Evolutionary conservation across 2,888 invertebrate genomes (phyloP).

Genomic region (Lasioglossum leucozonium): DNA sequence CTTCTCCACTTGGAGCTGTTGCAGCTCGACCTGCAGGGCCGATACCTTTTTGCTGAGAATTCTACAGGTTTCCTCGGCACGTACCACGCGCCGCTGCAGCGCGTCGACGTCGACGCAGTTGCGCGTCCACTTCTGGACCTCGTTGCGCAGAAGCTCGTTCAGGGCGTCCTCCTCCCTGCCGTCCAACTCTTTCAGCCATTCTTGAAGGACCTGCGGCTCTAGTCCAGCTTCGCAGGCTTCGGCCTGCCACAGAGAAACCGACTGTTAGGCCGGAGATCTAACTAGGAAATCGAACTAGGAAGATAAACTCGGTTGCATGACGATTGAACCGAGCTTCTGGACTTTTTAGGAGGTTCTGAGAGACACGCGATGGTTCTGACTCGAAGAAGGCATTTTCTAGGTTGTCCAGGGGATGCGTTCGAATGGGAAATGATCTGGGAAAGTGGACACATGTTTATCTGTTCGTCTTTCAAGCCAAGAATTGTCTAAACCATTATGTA

Average conservation of each 20-base stretch:
- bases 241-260: slow-evolving; percentile 70
- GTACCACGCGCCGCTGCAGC: slow-evolving; percentile 89
- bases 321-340: no score
- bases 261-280: neutral
- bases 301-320: neutral
- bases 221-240: slow-evolving; percentile 83
- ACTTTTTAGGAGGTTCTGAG: no score
- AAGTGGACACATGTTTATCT: no score
- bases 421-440: no score
- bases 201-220: slow-evolving; percentile 81
- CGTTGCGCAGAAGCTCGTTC: slow-evolving; percentile 84
- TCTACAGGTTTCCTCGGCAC: slow-evolving; percentile 86
- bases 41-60: slow-evolving; percentile 80
- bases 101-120: slow-evolving; percentile 92
- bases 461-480: no score
- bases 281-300: neutral
- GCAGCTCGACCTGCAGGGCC: slow-evolving; percentile 78
- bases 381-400: no score
- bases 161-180: slow-evolving; percentile 78
- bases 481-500: no score
- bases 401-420: no score
- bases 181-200: slow-evolving; percentile 80
- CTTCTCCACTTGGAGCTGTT: slow-evolving; percentile 78
- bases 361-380: no score
- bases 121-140: slow-evolving; percentile 91